These are phyloP conservation scores for Adrianichthys oophorus DNA, from an alignment of 2,797 vertebrate species.

Conservation along the genomic window DNA sequence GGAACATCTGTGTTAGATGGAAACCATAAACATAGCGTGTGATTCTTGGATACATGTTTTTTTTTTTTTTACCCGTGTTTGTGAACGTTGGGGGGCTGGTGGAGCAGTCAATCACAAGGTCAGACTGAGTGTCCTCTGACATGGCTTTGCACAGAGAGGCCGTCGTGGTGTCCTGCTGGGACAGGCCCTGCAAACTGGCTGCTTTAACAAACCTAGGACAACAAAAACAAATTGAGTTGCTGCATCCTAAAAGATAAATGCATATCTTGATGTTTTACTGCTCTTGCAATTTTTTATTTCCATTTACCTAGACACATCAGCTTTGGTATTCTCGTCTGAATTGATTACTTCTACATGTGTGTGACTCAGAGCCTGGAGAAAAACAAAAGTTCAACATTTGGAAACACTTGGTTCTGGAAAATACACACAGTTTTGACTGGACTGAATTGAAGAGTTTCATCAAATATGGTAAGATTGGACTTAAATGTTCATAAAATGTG, in stretches of 20 bases:
- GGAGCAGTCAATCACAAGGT: constrained; percentile 85
- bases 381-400: constrained; percentile 15
- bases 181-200: constrained; percentile 90
- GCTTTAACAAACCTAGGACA: constrained; percentile 89
- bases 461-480: not conserved
- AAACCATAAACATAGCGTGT: not conserved
- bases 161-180: constrained; percentile 88
- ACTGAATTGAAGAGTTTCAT: not conserved
- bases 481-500: too few relatives aligned
- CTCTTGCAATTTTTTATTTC: not conserved
- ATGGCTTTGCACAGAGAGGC: constrained; percentile 86
- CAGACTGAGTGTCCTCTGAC: constrained; percentile 79
- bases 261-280: too few relatives aligned
- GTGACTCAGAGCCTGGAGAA: constrained; percentile 89
- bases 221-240: not conserved
- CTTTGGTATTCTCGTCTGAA: constrained; percentile 85
- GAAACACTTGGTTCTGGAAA: not conserved
- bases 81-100: constrained; percentile 78
- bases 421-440: not conserved
- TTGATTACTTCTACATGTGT: constrained; percentile 86
- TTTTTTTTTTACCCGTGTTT: constrained; percentile 76
- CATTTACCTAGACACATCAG: constrained; percentile 88
- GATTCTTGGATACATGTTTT: constrained; percentile 35
- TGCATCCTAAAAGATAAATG: not conserved
- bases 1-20: constrained; percentile 1